phyloP scores from a whole-genome alignment of 2,797 vertebrate genomes.

The Macropodus opercularis region DNA sequence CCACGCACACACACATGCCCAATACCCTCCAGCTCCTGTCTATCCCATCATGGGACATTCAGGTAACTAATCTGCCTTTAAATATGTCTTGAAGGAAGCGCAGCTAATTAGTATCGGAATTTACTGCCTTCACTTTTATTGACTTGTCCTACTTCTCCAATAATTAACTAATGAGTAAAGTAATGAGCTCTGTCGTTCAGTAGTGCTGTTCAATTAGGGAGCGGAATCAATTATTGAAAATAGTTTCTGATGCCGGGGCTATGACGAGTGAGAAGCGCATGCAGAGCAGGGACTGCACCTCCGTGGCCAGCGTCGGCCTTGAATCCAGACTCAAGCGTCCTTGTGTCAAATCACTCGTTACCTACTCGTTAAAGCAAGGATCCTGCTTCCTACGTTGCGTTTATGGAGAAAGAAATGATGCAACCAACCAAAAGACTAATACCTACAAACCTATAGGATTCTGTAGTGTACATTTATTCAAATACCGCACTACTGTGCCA shows the following conservation, averaged over 20 bases:
- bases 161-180: conserved; percentile 99
- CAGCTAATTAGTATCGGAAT: conserved; percentile 99
- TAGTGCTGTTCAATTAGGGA: conserved; percentile 99
- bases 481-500: no score
- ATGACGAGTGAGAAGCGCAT: conserved; percentile 42
- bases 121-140: conserved; percentile 99
- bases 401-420: no score
- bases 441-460: no score
- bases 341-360: neutral
- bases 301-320: conserved; percentile 1
- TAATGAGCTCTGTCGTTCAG: conserved; percentile 99
- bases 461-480: no score
- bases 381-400: no score
- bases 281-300: conserved; percentile 59
- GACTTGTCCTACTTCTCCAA: conserved; percentile 99
- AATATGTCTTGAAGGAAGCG: conserved; percentile 99
- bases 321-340: no score
- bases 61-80: conserved; percentile 99
- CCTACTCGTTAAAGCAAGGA: neutral
- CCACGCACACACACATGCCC: neutral
- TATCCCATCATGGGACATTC: conserved; percentile 91
- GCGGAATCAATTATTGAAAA: conserved; percentile 99
- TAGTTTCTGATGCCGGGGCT: conserved; percentile 90
- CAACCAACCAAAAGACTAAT: no score
- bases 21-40: conserved; percentile 78